Evolutionary conservation across 2,113 vertebrate species (phyloP), one percentile per base, ranked within the genome.

Genomic region (Typhlomys cinereus): DNA sequence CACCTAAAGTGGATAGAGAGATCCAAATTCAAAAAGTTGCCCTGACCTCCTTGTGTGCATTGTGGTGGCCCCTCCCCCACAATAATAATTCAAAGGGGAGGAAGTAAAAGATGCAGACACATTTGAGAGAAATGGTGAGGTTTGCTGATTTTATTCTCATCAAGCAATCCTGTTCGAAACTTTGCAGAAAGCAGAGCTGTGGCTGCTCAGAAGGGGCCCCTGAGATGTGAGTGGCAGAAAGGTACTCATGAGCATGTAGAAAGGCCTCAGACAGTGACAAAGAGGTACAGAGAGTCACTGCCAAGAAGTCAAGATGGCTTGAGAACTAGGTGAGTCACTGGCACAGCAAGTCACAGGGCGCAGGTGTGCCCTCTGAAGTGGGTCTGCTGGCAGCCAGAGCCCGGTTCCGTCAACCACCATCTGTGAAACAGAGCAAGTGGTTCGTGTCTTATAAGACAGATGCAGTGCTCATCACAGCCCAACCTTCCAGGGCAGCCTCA

Each of bases 181-280:
- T n/a, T n/a, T n/a, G n/a, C n/a, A 62, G 62, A 88, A 79, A 11
- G 11, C 15, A 59, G 50, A 57, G 17, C 4, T 61, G 21, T 50
- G 54, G 57, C 14, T 17, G 23, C n/a, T n/a, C n/a, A 64, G 48
- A 59, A 11, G 4, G 23, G 9, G 23, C 3, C 12, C 10, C 61
- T 9, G 48, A 91, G n/a, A 48, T 31, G 1, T 71, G 64, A 74
- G 15, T 1, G 10, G 39, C 70, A 36, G 23, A 7, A 66, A 70
- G 4, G 27, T 31, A 17, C n/a, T n/a, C 1, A 2, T 14, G 52
- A 11, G 21, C 1, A 6, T 21, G 27, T 31, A 7, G n/a, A 41
- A 81, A 84, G 61, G 6, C 8, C n/a, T 15, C 34, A 46, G 36
- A 36, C 41, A 12, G 34, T 48, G 20, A 2, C 1, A 46, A 44